Conservation (phyloP, 92 coral and sea anemone genomes). For the Zoanthus solanderi region DNA sequence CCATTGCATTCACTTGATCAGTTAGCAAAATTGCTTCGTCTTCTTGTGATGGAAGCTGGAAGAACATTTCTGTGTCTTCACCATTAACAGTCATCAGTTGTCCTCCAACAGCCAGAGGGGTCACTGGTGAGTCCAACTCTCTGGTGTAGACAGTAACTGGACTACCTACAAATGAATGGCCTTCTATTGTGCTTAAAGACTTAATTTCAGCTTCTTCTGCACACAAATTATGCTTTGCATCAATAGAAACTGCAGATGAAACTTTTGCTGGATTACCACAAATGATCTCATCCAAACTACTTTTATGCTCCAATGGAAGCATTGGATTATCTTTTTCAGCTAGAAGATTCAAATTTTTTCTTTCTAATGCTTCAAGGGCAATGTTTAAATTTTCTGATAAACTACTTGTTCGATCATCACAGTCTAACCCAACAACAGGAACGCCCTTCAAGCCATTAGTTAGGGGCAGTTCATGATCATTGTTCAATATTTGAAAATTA, state of each 20-base stretch:
- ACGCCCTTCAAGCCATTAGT: background rate
- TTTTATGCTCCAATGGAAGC: constrained; percentile 4
- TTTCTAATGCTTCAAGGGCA: background rate
- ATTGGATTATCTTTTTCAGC: background rate
- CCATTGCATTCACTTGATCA: constrained; percentile 57
- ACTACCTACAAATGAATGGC: constrained; percentile 1
- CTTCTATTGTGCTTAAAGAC: background rate
- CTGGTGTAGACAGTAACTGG: background rate
- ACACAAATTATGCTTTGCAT: background rate
- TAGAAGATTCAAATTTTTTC: background rate
- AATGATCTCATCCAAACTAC: background rate
- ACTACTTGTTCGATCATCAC: background rate
- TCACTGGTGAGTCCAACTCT: constrained; percentile 6
- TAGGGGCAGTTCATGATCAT: background rate
- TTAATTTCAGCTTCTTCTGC: background rate
- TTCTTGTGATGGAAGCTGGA: constrained; percentile 6
- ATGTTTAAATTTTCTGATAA: background rate
- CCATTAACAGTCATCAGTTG: background rate
- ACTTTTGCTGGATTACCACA: constrained; percentile 19
- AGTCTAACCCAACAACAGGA: background rate
- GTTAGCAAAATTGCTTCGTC: constrained; percentile 3
- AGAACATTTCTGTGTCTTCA: constrained; percentile 6
- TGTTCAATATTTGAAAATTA: background rate
- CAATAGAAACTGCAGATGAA: constrained; percentile 5
- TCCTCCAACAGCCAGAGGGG: background rate